Base-by-base conservation (phyloP, 30 jellyfish, hydroid and myxozoan species). In the Pseudorhiza aurosa region DNA sequence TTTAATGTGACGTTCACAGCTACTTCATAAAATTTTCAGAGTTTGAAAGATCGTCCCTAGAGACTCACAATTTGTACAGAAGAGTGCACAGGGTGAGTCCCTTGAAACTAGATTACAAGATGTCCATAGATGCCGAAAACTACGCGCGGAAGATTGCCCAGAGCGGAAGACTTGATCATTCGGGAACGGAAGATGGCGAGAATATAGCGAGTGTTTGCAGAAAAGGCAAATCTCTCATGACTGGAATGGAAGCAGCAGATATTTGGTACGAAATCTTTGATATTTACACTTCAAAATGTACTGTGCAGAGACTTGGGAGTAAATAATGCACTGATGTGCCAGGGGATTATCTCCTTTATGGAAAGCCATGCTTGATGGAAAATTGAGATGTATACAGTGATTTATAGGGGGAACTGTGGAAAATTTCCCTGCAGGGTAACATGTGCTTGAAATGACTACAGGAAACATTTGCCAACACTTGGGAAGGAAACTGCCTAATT, bases 111-210 rank as follows among this genome's bases (percentile, higher is more conserved):
- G 65, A 94, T 72, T 65, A 65, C 25, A 76, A 77, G 19, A 94
- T 94, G 97, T 75, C 96, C 12, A 59, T 79, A 6, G 97, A 82
- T 24, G 99, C 99, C 9, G 93, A 93, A 62, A 73, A 69, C 36
- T 87, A 94, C 47, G 99, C 99, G 24, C 69, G 37, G 81, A 67
- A 83, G 82, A 94, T 94, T 1, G 99, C 99, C 0, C 65, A 75
- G 62, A 73, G 86, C 8, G 99, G 97, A 10, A 42, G 57, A 51
- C 65, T 94, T 55, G 82, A 88, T 32, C 99, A 94, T 83, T 87
- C 99, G 2, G 83, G 85, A 17, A 88, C 96, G 8, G 97, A 87
- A 31, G 97, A 94, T 65, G 99, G 99, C 11, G 99, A 94, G 80
- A 94, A 94, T 44, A 87, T 94, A 21, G 99, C 99, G 2, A 81